Conservation (phyloP, 2,888 invertebrate genomes). For the Drosophila flavopinicola region DNA sequence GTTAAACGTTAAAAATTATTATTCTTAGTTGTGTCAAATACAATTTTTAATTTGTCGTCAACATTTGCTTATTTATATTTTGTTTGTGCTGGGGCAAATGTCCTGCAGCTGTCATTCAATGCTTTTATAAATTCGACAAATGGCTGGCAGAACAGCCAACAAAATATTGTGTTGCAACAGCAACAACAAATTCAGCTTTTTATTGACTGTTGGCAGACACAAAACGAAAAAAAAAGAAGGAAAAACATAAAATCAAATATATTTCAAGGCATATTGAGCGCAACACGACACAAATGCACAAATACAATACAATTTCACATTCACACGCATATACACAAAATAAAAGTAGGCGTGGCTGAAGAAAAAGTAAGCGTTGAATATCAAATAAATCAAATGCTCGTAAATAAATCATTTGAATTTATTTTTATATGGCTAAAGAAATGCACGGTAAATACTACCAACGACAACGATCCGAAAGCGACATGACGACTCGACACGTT, state of each 20-base stretch:
- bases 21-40: slow-evolving; percentile 14
- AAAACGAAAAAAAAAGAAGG: slow-evolving; percentile 26
- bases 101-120: slow-evolving; percentile 32
- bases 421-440: slow-evolving; percentile 69
- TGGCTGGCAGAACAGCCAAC: slow-evolving; percentile 16
- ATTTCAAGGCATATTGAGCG: slow-evolving; percentile 23
- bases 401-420: slow-evolving; percentile 83
- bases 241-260: slow-evolving; percentile 32
- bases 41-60: slow-evolving; percentile 17
- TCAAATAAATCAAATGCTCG: slow-evolving; percentile 83
- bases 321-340: neutral
- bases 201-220: slow-evolving; percentile 61
- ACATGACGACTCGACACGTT: slow-evolving; percentile 59
- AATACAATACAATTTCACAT: slow-evolving; percentile 24
- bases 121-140: slow-evolving; percentile 38
- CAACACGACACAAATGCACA: slow-evolving; percentile 27
- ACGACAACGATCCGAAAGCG: slow-evolving; percentile 29
- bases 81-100: slow-evolving; percentile 5
- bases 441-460: slow-evolving; percentile 74
- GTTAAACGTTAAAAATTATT: slow-evolving; percentile 11
- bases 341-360: slow-evolving; percentile 13
- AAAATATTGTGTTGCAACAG: slow-evolving; percentile 7
- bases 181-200: slow-evolving; percentile 40
- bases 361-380: slow-evolving; percentile 60
- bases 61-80: neutral